Percentiles rank a stretch among this genome's conserved stretches.
Evolutionary conservation across 2,113 vertebrate species (phyloP).

Genomic region (Acanthochromis polyacanthus): DNA sequence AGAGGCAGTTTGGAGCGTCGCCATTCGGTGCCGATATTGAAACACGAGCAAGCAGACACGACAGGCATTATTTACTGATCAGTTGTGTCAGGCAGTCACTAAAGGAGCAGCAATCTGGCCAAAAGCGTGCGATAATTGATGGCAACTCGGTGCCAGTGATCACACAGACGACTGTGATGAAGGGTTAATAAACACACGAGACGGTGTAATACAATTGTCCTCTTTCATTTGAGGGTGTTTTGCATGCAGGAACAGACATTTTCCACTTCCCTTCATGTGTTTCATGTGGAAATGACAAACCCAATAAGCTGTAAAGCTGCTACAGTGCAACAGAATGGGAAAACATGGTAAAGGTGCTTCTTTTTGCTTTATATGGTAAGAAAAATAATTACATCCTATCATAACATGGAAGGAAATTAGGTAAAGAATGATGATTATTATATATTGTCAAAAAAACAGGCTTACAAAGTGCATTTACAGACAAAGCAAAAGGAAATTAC

Average conservation of each 20-base stretch:
- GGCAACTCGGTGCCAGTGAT: constrained; percentile 22
- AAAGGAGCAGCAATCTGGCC: constrained; percentile 18
- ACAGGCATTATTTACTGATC: constrained; percentile 25
- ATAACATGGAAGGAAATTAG: neutral
- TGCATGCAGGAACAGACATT: neutral
- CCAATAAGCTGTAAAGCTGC: neutral
- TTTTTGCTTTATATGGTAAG: neutral
- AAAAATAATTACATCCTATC: neutral
- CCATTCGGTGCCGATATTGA: constrained; percentile 17
- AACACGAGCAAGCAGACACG: constrained; percentile 19
- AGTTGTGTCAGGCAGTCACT: constrained; percentile 8
- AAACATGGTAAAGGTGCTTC: too few species aligned
- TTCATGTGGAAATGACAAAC: neutral
- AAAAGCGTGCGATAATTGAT: constrained; percentile 5
- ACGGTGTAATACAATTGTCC: neutral
- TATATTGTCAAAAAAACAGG: too few species aligned
- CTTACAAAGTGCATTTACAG: too few species aligned
- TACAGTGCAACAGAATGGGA: neutral
- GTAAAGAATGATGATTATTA: too few species aligned
- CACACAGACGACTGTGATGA: neutral
- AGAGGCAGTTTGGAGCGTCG: constrained; percentile 13
- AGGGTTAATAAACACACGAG: neutral
- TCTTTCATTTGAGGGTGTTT: constrained; percentile 16
- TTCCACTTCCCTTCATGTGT: neutral
- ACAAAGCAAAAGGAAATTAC: too few species aligned